Evolutionary conservation across 1,140 invertebrate genomes (phyloP), one percentile per base, ranked within the genome.

Genomic region (Drosophila baimaii): DNA sequence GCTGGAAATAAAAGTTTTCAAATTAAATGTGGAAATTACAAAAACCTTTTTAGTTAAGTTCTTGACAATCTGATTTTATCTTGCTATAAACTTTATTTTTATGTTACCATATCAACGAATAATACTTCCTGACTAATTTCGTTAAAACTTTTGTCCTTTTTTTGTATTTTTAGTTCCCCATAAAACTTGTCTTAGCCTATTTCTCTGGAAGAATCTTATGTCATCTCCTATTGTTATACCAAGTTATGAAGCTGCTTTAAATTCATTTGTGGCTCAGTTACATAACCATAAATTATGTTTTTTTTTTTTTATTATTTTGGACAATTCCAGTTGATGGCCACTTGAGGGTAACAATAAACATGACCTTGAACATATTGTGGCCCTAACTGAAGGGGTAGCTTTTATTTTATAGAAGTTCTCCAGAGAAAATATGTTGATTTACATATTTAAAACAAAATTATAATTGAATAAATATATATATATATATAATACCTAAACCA

Each of bases 251-350:
- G 66, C 51, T 70, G 52, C 33, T 70, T 70, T 39, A 37, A 57
- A 69, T 57, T 69, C 51, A 46, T 69, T 68, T 25, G 31, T 46
- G 25, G 13, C 5, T 68, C 33, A 25, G 51, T 57, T 23, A 47
- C 43, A 70, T 47, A 71, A 70, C 43, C 33, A 70, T 71, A 70
- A 70, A 71, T 57, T 47, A 49, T 58, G 51, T 6, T 19, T 29
- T 46, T 39, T 49, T 6, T 19, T 29, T 46, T 39, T 49, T 70
- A 70, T 71, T 44, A 70, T 70, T 70, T 49, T 57, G 33, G 12
- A 29, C 27, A 39, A 37, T n/a, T 41, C 43, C 31, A 46, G 19
- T 47, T 57, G 43, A 70, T 71, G 27, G 39, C 63, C 68, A 70
- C 65, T 70, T 70, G 17, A 35, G 21, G 47, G 41, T 37, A 39